Base-by-base conservation (phyloP, 2,888 invertebrate genomes). In the Siphlonurus alternatus region DNA sequence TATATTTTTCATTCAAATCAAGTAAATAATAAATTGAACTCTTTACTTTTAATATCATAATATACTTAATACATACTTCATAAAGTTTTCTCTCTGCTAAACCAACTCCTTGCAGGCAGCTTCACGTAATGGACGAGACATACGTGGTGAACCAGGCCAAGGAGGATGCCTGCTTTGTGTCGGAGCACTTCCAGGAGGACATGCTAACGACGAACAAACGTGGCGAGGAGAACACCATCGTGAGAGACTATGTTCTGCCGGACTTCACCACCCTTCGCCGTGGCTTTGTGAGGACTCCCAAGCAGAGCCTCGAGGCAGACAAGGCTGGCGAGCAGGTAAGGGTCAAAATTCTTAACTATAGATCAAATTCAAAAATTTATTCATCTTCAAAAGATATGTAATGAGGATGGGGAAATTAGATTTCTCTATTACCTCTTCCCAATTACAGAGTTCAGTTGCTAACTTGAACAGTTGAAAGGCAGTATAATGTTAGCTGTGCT, bases 121-220 rank as follows among this genome's bases (percentile, higher is more conserved):
- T 98, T 59, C 93, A 99, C 79, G 96, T 99, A 0, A 94, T 97
- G 93, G 97, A 98, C 74, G 99, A 99, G 76, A 95, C 96, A 0
- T 95, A 91, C 77, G 95, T 99, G 0, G 93, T 99, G 61, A 99
- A 99, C 77, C 97, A 99, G 78, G 90, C 89, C 0, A 99, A 99
- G 75, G 99, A 99, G 76, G 98, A 99, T 74, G 85, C 90, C 0
- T 98, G 98, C 74, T 99, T 86, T 78, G 93, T 98, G 0, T 88
- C 96, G 0, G 80, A 83, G 69, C 81, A 97, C 73, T 93, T 95
- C 71, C 82, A 83, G 71, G 77, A 78, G 22, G 95, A 96, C 70
- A 86, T 95, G 84, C 80, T 81, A 65, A 81, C 81, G 61, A 84
- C 89, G 20, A 80, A 78, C 67, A 76, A 75, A 64, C 78, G 81